Evolutionary conservation across 2,797 vertebrate genomes (phyloP).

Genomic region (Delichon dasypus): DNA sequence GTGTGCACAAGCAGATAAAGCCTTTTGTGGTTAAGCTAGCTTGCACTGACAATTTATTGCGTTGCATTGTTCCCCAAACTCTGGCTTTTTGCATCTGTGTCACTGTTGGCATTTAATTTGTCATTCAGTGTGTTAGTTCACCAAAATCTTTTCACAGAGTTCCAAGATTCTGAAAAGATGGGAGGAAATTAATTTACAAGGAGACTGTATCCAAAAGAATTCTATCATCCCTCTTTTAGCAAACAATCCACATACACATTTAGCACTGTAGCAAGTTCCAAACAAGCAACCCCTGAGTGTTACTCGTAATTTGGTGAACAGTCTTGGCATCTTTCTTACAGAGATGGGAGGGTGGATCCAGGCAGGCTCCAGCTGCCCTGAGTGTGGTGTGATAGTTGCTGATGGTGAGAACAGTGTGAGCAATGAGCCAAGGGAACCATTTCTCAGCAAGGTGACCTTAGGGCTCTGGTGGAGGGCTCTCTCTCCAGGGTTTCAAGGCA

Average conservation of each 20-base stretch:
- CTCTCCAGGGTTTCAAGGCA: background rate
- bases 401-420: background rate
- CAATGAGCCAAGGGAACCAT: rapidly evolving
- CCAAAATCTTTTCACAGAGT: background rate
- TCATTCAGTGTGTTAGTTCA: background rate
- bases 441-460: background rate
- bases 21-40: background rate
- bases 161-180: background rate
- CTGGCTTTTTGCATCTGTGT: background rate
- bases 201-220: background rate
- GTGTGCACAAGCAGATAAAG: background rate
- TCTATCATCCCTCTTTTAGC: background rate
- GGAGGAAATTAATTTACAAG: background rate
- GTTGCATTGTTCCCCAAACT: background rate
- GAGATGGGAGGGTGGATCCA: background rate
- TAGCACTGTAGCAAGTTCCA: background rate
- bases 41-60: background rate
- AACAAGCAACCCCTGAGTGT: background rate
- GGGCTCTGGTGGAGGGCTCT: background rate
- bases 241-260: background rate
- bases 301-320: background rate
- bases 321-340: background rate
- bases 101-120: background rate
- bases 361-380: background rate
- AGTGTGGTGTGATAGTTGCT: rapidly evolving